phyloP scores from a whole-genome alignment of 2,113 vertebrate genomes.

The Labrus mixtus region DNA sequence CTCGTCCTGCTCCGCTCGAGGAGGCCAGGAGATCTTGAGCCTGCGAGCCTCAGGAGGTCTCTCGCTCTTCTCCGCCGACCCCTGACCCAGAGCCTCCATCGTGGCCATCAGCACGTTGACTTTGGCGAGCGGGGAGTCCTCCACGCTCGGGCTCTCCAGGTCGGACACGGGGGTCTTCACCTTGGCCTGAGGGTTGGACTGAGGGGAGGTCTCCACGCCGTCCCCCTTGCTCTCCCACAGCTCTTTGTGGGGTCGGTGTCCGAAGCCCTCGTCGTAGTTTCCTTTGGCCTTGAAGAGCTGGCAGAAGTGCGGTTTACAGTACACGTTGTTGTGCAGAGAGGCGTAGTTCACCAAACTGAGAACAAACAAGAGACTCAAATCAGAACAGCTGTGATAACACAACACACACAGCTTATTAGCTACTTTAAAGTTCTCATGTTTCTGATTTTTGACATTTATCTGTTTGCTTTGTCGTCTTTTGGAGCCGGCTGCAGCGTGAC shows the following conservation, averaged over 20 bases:
- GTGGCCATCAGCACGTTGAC: slow-evolving; percentile 91
- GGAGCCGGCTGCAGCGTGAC: too few relatives aligned
- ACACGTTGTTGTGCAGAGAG: slow-evolving; percentile 92
- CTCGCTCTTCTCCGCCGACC: slow-evolving; percentile 76
- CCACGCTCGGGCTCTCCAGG: slow-evolving; percentile 86
- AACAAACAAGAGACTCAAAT: not conserved
- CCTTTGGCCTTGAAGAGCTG: slow-evolving; percentile 99
- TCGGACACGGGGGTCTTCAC: slow-evolving; percentile 52
- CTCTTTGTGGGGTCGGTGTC: slow-evolving; percentile 95
- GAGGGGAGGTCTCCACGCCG: slow-evolving; percentile 59
- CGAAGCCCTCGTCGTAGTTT: slow-evolving; percentile 99
- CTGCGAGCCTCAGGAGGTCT: slow-evolving; percentile 89
- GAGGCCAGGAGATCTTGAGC: slow-evolving; percentile 95
- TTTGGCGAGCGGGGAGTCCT: slow-evolving; percentile 93
- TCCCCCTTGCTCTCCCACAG: slow-evolving; percentile 90
- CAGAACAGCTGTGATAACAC: not conserved
- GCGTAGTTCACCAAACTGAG: slow-evolving; percentile 92
- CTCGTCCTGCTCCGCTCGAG: slow-evolving; percentile 72
- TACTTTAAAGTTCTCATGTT: too few relatives aligned
- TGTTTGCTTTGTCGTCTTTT: too few relatives aligned
- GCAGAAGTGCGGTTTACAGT: slow-evolving; percentile 97
- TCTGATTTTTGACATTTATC: too few relatives aligned
- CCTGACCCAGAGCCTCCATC: slow-evolving; percentile 90
- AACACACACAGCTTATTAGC: too few relatives aligned
- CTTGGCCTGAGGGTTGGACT: slow-evolving; percentile 32